Percentiles rank a stretch among this genome's conserved stretches.
These are phyloP conservation scores for Notothenia coriiceps DNA, from an alignment of 2,113 vertebrate genomes.

Conservation along the genomic window DNA sequence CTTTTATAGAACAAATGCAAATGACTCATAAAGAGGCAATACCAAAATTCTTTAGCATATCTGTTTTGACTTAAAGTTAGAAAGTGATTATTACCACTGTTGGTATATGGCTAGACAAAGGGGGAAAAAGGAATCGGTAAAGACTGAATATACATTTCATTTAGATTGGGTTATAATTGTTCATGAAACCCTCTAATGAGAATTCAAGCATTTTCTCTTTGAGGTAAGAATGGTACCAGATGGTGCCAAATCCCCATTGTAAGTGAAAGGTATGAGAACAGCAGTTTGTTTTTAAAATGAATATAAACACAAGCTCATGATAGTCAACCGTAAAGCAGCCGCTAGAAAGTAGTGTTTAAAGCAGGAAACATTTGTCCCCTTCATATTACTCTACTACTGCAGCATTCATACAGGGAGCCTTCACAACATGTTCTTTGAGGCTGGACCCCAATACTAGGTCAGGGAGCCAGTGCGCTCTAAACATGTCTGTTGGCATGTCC, in stretches of 20 bases:
- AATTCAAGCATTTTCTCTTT: constrained; percentile 17
- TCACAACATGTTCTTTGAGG: constrained; percentile 2
- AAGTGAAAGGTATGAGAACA: constrained; percentile 24
- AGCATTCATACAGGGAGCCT: background rate
- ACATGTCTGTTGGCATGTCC: background rate
- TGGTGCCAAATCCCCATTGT: constrained; percentile 3
- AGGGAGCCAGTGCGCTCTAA: background rate
- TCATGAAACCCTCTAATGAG: background rate
- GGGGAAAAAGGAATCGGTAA: background rate
- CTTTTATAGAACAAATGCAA: background rate
- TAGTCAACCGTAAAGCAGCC: constrained; percentile 45
- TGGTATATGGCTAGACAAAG: background rate
- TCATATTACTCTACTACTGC: background rate
- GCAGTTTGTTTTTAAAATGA: constrained; percentile 36
- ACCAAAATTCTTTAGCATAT: background rate
- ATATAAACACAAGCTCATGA: constrained; percentile 34
- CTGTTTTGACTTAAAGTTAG: background rate
- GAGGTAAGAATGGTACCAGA: constrained; percentile 10
- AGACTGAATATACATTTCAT: background rate
- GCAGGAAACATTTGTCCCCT: background rate
- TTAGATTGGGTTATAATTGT: background rate
- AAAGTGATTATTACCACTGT: background rate
- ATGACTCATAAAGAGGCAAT: background rate
- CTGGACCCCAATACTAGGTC: background rate
- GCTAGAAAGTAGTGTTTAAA: constrained; percentile 22